phyloP scores from a whole-genome alignment of 2,797 vertebrate genomes.

The Gymnopithys bicolor region DNA sequence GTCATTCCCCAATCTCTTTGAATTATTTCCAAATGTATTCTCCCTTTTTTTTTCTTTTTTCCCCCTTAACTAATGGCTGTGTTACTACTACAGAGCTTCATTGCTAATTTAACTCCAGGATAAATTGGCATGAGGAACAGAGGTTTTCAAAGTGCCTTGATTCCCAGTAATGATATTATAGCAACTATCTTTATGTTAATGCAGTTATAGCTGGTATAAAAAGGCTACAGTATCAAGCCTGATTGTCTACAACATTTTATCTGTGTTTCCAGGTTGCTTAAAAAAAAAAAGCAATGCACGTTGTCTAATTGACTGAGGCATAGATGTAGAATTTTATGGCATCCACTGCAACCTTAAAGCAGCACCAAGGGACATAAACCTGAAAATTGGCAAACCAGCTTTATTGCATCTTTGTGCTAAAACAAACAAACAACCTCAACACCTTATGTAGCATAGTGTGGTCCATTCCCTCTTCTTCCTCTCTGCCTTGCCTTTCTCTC shows the following conservation, averaged over 20 bases:
- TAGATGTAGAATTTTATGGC: slow-evolving; percentile 43
- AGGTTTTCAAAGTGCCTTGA: background rate
- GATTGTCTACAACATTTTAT: slow-evolving; percentile 29
- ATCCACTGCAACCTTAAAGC: slow-evolving; percentile 38
- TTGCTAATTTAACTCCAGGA: slow-evolving; percentile 10
- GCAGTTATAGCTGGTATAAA: background rate
- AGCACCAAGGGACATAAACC: slow-evolving; percentile 24
- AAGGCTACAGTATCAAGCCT: slow-evolving; percentile 17
- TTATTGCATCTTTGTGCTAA: background rate
- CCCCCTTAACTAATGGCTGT: background rate
- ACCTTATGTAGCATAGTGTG: background rate
- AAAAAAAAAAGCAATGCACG: slow-evolving; percentile 13
- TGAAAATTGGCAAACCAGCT: background rate
- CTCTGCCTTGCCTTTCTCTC: background rate
- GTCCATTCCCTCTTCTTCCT: background rate
- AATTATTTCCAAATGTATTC: slow-evolving; percentile 25
- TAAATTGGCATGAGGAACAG: background rate
- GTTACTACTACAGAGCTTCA: background rate
- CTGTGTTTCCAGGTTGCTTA: slow-evolving; percentile 63
- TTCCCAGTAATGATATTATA: slow-evolving; percentile 12
- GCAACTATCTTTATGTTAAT: slow-evolving; percentile 21
- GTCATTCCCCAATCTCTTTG: slow-evolving; percentile 9
- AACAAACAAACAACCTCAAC: background rate
- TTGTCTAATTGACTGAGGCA: slow-evolving; percentile 34
- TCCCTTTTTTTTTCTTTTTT: background rate